Evolutionary conservation across 2,113 vertebrate genomes (phyloP).

Genomic region (Zootoca vivipara): DNA sequence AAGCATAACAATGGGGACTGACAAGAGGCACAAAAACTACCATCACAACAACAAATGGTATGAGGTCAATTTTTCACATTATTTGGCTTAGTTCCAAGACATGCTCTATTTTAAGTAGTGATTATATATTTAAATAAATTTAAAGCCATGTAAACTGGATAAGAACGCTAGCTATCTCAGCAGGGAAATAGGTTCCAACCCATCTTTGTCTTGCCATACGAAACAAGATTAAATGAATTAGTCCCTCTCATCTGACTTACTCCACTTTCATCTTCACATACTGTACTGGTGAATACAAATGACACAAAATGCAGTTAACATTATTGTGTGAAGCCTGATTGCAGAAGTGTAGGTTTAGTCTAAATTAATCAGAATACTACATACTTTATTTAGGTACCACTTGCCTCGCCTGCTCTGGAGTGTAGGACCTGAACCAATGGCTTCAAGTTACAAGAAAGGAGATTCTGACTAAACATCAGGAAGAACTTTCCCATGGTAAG

Average conservation of each 20-base stretch:
- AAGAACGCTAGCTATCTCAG: neutral
- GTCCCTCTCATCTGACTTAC: neutral
- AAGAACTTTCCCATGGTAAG: too few relatives aligned
- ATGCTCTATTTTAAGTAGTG: neutral
- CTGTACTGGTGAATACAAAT: neutral
- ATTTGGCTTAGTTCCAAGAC: too few relatives aligned
- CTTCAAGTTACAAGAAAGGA: too few relatives aligned
- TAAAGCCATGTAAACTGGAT: neutral
- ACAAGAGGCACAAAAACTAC: neutral
- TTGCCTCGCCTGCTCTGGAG: neutral
- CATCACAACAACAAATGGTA: neutral
- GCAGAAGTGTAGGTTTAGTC: neutral
- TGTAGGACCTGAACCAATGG: neutral
- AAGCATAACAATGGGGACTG: neutral
- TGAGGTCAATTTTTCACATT: neutral
- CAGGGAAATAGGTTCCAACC: neutral
- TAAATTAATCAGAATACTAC: neutral
- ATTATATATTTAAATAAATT: neutral
- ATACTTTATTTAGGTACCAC: neutral
- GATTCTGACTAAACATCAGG: too few relatives aligned
- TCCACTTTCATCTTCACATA: neutral
- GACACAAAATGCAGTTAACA: neutral
- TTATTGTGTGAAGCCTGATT: neutral
- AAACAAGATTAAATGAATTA: neutral
- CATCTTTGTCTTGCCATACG: neutral